phyloP scores from a whole-genome alignment of 2,797 vertebrate genomes.

The Toxotes lorentzi region DNA sequence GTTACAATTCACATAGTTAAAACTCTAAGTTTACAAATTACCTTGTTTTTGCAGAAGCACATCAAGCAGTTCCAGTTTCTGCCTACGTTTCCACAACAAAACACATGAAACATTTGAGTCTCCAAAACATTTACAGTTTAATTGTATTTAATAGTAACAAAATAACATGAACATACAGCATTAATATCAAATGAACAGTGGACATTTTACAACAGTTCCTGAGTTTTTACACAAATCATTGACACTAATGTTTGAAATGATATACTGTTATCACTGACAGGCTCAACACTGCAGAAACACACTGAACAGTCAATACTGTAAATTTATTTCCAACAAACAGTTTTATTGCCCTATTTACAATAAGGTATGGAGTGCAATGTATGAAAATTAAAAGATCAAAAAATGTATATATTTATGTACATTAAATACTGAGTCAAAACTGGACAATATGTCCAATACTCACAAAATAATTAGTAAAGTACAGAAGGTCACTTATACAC shows the following conservation, averaged over 20 bases:
- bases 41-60: background rate
- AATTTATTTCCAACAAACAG: slow-evolving; percentile 66
- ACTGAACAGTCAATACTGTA: slow-evolving; percentile 83
- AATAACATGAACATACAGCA: slow-evolving; percentile 75
- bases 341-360: slow-evolving; percentile 79
- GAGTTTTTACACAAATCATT: slow-evolving; percentile 85
- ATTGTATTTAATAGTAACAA: slow-evolving; percentile 83
- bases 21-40: background rate
- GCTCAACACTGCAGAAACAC: slow-evolving; percentile 89
- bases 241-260: slow-evolving; percentile 79
- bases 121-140: slow-evolving; percentile 55
- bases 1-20: background rate
- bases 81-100: slow-evolving; percentile 15
- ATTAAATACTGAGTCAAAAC: slow-evolving; percentile 73
- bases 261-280: slow-evolving; percentile 89
- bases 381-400: slow-evolving; percentile 85
- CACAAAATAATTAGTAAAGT: slow-evolving; percentile 82
- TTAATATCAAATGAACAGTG: slow-evolving; percentile 79
- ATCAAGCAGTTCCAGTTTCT: background rate
- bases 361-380: slow-evolving; percentile 88
- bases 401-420: slow-evolving; percentile 77
- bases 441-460: slow-evolving; percentile 87
- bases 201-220: slow-evolving; percentile 83
- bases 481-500: slow-evolving; percentile 89
- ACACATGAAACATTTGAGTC: slow-evolving; percentile 32